Evolutionary conservation across 2,888 invertebrate species (phyloP).

Genomic region (Acleris sparsana): DNA sequence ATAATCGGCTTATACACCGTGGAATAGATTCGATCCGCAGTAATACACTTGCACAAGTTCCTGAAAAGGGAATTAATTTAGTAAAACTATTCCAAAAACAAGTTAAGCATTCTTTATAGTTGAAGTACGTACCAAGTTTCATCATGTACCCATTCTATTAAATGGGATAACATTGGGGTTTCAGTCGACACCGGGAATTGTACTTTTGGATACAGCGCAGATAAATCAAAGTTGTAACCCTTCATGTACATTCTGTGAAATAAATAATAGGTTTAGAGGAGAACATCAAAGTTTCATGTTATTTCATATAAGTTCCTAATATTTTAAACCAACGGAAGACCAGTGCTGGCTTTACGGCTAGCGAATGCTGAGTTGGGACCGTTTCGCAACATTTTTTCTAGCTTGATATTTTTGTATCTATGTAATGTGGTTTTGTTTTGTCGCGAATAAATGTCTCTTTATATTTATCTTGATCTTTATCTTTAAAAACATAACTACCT

Average conservation of each 20-base stretch:
- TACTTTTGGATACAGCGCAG: conserved; percentile 86
- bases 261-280: too few relatives aligned
- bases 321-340: too few relatives aligned
- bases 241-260: conserved; percentile 84
- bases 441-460: too few relatives aligned
- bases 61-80: conserved; percentile 6
- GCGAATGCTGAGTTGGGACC: too few relatives aligned
- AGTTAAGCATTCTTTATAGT: not conserved
- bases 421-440: too few relatives aligned
- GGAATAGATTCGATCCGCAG: conserved; percentile 1
- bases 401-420: too few relatives aligned
- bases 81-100: not conserved
- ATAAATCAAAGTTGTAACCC: conserved; percentile 87
- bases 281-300: too few relatives aligned
- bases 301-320: too few relatives aligned
- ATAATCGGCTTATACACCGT: conserved; percentile 17
- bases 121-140: conserved; percentile 75
- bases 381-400: too few relatives aligned
- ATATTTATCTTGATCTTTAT: too few relatives aligned
- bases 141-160: conserved; percentile 90
- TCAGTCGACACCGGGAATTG: conserved; percentile 89
- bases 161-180: conserved; percentile 89
- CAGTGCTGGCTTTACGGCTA: too few relatives aligned
- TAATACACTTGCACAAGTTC: conserved; percentile 10
- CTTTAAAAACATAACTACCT: too few relatives aligned